These are phyloP conservation scores for Apostichopus leukothele DNA, from an alignment of 53 echinoderm and acorn worm genomes.

Conservation along the genomic window DNA sequence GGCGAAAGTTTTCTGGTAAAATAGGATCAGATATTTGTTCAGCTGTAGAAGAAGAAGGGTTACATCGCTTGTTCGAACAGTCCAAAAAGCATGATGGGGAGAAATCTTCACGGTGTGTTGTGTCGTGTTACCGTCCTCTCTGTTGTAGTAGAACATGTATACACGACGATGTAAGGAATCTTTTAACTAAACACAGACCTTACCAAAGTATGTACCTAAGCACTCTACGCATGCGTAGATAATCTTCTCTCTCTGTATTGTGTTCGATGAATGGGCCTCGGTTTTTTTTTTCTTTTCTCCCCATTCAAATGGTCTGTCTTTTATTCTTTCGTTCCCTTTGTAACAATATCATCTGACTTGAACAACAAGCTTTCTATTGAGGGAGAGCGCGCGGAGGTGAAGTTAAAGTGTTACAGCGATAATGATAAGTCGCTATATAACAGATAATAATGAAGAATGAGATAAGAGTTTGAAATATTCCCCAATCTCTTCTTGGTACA, in stretches of 20 bases:
- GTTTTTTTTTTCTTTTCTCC: neutral
- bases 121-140: neutral
- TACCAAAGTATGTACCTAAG: conserved; percentile 31
- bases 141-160: conserved; percentile 9
- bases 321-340: conserved; percentile 10
- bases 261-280: conserved; percentile 37
- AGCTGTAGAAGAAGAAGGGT: conserved; percentile 14
- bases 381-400: neutral
- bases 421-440: neutral
- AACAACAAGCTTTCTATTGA: conserved; percentile 31
- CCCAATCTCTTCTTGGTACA: neutral
- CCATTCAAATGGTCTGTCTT: conserved; percentile 19
- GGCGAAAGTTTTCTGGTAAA: conserved; percentile 33
- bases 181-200: conserved; percentile 28
- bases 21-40: conserved; percentile 45
- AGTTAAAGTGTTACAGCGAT: conserved; percentile 40
- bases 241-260: conserved; percentile 4
- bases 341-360: conserved; percentile 35
- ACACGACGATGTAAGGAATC: conserved; percentile 9
- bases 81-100: neutral
- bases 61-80: conserved; percentile 21
- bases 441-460: neutral
- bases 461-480: neutral
- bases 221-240: conserved; percentile 38
- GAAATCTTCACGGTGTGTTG: neutral